Base-by-base conservation (phyloP, 2,113 vertebrate species). In the Aythya baeri region DNA sequence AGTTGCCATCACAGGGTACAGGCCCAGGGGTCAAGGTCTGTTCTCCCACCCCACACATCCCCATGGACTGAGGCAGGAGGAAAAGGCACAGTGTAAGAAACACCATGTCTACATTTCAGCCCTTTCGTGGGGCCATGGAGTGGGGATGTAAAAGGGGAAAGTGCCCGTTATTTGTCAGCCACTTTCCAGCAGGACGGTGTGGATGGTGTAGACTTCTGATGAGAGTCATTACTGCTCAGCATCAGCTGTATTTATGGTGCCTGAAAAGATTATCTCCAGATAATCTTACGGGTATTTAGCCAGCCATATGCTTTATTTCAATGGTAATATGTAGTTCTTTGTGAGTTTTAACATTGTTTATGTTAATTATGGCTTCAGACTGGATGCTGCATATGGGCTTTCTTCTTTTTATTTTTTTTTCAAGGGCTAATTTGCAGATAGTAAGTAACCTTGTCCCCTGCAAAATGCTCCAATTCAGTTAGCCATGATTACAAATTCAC, bases 231-330 rank as follows among this genome's bases (percentile, higher is more conserved):
- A 81, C 16, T 72, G 85, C 94, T 96, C 93, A 63, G 59, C 11
- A 0, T 89, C 94, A 96, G 93, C 97, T 96, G 94, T 70, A 88
- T 72, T 96, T 67, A 65, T 94, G 92, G 83, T 93, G 95, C 82
- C 92, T 97, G 92, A 61, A 94, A 79, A 95, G 82, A 95, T 98
- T 89, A 97, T 96, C 93, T 95, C 61, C 86, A 93, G 92, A 97
- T 96, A 96, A 97, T 97, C 96, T 97, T 92, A 18, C 1, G 82
- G 93, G 85, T 94, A 81, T 97, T 97, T 95, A 96, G 90, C 50
- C 63, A 83, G 88, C 96, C 96, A 97, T 96, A 97, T 97, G 97
- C 65, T 97, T 96, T 90, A 62, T 95, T 95, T 93, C 81, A 89
- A 41, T 83, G 65, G 83, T 80, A 92, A 94, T 77, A 88, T 85